phyloP scores from a whole-genome alignment of 2,797 vertebrate genomes.

The Lycodopsis pacificus region DNA sequence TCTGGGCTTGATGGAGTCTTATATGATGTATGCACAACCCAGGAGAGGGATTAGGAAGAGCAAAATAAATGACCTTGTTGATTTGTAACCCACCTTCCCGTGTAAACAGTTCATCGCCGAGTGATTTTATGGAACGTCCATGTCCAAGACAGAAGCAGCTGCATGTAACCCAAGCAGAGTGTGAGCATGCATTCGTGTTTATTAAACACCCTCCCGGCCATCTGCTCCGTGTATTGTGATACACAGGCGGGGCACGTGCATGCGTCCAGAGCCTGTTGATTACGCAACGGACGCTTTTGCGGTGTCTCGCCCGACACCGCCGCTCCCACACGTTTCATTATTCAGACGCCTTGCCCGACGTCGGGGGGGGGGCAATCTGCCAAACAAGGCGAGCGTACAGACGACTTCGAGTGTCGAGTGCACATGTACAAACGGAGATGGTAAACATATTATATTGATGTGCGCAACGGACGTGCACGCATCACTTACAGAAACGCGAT shows the following conservation, averaged over 20 bases:
- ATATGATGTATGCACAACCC: slow-evolving; percentile 23
- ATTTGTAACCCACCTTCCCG: slow-evolving; percentile 29
- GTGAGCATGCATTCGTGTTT: slow-evolving; percentile 77
- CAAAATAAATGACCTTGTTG: background rate
- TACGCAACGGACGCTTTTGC: slow-evolving; percentile 70
- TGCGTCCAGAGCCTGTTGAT: slow-evolving; percentile 67
- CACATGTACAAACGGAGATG: slow-evolving; percentile 41
- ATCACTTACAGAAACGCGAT: no score
- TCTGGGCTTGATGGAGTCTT: slow-evolving; percentile 36
- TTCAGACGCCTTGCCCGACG: slow-evolving; percentile 70
- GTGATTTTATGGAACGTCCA: slow-evolving; percentile 48
- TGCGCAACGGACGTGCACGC: background rate
- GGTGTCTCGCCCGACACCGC: slow-evolving; percentile 63
- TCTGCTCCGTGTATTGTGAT: slow-evolving; percentile 82
- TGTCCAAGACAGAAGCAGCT: slow-evolving; percentile 64
- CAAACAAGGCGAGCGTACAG: slow-evolving; percentile 34
- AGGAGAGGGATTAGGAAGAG: slow-evolving; percentile 42
- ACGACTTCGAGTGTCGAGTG: slow-evolving; percentile 46
- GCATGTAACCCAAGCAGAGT: slow-evolving; percentile 77
- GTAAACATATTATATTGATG: background rate
- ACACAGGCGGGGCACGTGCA: slow-evolving; percentile 60
- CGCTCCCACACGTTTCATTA: slow-evolving; percentile 52
- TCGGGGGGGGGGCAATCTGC: slow-evolving; percentile 1
- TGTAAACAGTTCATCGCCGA: slow-evolving; percentile 21
- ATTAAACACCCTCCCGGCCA: slow-evolving; percentile 80